phyloP scores from a whole-genome alignment of 2,797 vertebrate species.

The Odontamblyopus rebecca region DNA sequence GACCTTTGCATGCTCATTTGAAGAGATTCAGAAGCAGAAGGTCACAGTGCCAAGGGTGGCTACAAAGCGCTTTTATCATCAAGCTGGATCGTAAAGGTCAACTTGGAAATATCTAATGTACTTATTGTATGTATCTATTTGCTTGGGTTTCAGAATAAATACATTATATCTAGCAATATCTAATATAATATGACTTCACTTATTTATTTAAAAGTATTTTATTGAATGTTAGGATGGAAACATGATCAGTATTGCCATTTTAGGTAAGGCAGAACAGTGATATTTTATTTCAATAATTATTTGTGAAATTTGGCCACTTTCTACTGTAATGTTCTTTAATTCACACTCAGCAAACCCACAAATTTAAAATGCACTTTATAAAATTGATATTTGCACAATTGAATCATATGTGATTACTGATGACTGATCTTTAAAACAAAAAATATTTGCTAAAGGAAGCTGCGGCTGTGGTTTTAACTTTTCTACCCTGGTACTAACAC shows the following conservation, averaged over 20 bases:
- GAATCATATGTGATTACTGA: no score
- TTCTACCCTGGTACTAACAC: no score
- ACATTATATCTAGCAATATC: neutral
- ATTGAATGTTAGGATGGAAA: neutral
- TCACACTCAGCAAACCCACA: no score
- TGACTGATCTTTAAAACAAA: no score
- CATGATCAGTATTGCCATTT: neutral
- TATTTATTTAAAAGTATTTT: neutral
- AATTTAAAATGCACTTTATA: no score
- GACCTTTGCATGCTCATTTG: slow-evolving; percentile 69
- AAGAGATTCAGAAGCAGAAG: slow-evolving; percentile 54
- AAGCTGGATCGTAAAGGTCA: slow-evolving; percentile 38
- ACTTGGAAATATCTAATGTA: neutral
- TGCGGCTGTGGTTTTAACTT: no score
- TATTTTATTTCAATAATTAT: no score
- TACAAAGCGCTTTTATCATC: slow-evolving; percentile 30
- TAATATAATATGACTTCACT: neutral
- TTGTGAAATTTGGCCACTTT: no score
- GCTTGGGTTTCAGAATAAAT: neutral
- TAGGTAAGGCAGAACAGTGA: neutral
- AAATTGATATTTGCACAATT: no score
- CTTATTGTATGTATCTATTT: neutral
- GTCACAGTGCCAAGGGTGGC: slow-evolving; percentile 46
- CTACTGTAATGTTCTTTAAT: no score
- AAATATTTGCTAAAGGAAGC: no score